Conservation (phyloP, 1,140 invertebrate species). For the Drosophila simulans region DNA sequence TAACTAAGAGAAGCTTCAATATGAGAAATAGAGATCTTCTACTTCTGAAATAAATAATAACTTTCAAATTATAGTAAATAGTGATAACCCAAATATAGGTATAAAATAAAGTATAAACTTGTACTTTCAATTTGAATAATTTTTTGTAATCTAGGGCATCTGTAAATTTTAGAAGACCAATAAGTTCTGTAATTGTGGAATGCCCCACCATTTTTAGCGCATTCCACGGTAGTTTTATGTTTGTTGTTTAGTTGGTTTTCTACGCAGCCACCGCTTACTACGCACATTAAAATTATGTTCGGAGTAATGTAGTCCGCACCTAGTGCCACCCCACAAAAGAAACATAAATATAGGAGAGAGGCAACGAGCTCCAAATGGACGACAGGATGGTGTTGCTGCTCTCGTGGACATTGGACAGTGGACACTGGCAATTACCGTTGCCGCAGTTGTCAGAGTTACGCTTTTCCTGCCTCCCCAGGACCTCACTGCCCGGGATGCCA, state of each 20-base stretch:
- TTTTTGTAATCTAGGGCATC: not conserved
- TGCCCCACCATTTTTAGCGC: conserved; percentile 2
- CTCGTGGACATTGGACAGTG: conserved; percentile 61
- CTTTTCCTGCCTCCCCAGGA: conserved; percentile 14
- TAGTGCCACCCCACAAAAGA: conserved; percentile 11
- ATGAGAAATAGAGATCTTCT: too few species aligned
- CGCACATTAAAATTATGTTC: conserved; percentile 77
- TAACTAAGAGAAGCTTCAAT: too few species aligned
- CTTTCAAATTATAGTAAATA: too few species aligned
- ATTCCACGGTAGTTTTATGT: conserved; percentile 46
- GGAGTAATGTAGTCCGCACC: conserved; percentile 68
- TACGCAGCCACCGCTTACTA: conserved; percentile 33
- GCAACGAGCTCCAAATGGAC: conserved; percentile 47
- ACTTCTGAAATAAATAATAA: too few species aligned
- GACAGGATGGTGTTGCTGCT: conserved; percentile 37
- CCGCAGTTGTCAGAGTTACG: conserved; percentile 71
- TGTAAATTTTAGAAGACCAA: not conserved
- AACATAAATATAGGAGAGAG: conserved; percentile 65
- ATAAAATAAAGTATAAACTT: too few species aligned
- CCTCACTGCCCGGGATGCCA: not conserved
- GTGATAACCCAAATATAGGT: too few species aligned
- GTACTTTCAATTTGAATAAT: not conserved
- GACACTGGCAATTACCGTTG: conserved; percentile 80
- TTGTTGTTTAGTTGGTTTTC: conserved; percentile 60
- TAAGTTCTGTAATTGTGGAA: too few species aligned